Evolutionary conservation across 30 jellyfish, hydroid and myxozoan species (phyloP).

Genomic region (Cassiopea xamachana): DNA sequence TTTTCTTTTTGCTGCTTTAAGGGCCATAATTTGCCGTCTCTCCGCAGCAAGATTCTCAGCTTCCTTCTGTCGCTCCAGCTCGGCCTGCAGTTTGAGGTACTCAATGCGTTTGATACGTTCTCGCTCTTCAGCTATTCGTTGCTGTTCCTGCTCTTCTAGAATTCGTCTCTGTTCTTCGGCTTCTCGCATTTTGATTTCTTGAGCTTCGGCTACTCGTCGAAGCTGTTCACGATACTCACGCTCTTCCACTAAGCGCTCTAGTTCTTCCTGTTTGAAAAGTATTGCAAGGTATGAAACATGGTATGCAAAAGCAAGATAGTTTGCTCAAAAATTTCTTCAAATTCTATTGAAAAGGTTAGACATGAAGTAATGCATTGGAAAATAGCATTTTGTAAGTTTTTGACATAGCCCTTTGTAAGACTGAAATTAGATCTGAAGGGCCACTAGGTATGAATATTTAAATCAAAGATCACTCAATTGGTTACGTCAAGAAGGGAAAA

Average conservation of each 20-base stretch:
- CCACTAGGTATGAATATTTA: no score
- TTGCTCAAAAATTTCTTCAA: no score
- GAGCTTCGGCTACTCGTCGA: conserved; percentile 74
- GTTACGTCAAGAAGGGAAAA: no score
- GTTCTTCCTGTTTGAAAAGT: conserved; percentile 69
- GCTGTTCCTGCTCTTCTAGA: conserved; percentile 42
- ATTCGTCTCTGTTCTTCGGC: conserved; percentile 61
- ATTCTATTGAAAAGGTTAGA: no score
- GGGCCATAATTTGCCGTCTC: conserved; percentile 23
- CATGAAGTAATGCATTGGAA: no score
- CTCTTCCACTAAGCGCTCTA: conserved; percentile 63
- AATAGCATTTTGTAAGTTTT: no score
- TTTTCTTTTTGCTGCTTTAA: conserved; percentile 55
- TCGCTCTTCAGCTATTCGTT: conserved; percentile 66
- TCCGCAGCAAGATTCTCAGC: conserved; percentile 71
- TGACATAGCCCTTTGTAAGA: no score
- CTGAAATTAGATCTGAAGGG: no score
- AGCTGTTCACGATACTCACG: conserved; percentile 75
- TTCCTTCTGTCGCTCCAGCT: conserved; percentile 65
- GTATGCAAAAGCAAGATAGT: no score
- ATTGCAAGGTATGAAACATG: no score
- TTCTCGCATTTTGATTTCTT: conserved; percentile 61
- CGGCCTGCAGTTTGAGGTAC: conserved; percentile 62
- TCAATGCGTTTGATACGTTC: conserved; percentile 64
- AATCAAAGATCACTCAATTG: no score